Evolutionary conservation across 1,140 invertebrate species (phyloP).

Genomic region (Drosophila lowei): DNA sequence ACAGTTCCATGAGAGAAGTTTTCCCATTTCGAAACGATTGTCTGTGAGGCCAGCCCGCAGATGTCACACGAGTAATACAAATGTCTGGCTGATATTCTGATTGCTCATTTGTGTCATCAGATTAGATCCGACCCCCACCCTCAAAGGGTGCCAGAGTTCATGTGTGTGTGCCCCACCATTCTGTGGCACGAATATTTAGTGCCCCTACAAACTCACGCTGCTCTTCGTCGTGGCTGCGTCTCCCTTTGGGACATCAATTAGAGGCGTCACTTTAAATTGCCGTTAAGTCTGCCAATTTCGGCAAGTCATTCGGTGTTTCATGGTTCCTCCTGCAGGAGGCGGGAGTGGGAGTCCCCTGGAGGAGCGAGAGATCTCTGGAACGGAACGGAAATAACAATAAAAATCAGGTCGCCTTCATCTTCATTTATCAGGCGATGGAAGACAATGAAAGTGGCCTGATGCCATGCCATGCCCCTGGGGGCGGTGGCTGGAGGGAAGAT

Average conservation of each 20-base stretch:
- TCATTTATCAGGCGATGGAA: conserved; percentile 57
- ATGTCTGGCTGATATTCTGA: conserved; percentile 61
- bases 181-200: conserved; percentile 31
- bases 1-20: conserved; percentile 44
- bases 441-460: conserved; percentile 62
- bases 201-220: conserved; percentile 15
- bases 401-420: conserved; percentile 68
- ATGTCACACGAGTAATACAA: conserved; percentile 12
- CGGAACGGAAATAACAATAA: conserved; percentile 45
- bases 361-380: neutral
- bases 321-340: too few species aligned
- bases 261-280: conserved; percentile 67
- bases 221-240: neutral
- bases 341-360: too few species aligned
- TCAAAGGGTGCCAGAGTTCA: neutral
- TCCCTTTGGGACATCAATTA: conserved; percentile 41
- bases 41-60: conserved; percentile 27
- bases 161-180: conserved; percentile 39
- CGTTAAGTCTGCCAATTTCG: conserved; percentile 72
- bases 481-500: too few species aligned
- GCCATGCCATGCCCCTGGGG: neutral
- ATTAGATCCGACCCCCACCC: conserved; percentile 43
- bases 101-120: conserved; percentile 72
- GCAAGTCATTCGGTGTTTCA: conserved; percentile 48
- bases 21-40: conserved; percentile 47